These are phyloP conservation scores for Selene dorsalis DNA, from an alignment of 2,797 vertebrate genomes.

Conservation along the genomic window DNA sequence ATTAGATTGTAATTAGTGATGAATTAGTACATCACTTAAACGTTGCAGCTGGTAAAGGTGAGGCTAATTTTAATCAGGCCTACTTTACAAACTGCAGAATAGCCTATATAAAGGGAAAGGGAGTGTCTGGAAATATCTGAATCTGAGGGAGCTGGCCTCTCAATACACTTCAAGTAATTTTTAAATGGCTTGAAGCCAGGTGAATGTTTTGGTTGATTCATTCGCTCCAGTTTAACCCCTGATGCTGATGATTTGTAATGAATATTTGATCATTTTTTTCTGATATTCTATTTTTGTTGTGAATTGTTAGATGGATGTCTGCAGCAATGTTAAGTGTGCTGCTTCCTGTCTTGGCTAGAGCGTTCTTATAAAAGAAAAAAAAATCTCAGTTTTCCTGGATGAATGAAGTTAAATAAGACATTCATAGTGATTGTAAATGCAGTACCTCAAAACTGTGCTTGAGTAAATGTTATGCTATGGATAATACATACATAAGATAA, in stretches of 20 bases:
- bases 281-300: background rate
- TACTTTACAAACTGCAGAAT: conserved; percentile 1
- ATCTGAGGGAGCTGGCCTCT: background rate
- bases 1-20: background rate
- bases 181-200: background rate
- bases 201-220: background rate
- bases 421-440: too few relatives aligned
- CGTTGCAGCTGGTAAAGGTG: conserved; percentile 1
- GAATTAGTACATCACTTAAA: background rate
- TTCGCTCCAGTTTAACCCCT: background rate
- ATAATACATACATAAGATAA: background rate
- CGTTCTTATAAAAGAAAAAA: background rate
- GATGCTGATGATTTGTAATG: background rate
- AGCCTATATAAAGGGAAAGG: background rate
- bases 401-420: too few relatives aligned
- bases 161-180: background rate
- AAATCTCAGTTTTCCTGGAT: background rate
- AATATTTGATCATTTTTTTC: background rate
- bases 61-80: conserved; percentile 4
- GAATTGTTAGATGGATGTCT: background rate
- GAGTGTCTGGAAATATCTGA: background rate
- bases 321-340: background rate
- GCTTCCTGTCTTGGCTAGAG: background rate
- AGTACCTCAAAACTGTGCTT: background rate
- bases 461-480: background rate